Evolutionary conservation across 2,888 invertebrate species (phyloP).

Genomic region (Eilema griseolum): DNA sequence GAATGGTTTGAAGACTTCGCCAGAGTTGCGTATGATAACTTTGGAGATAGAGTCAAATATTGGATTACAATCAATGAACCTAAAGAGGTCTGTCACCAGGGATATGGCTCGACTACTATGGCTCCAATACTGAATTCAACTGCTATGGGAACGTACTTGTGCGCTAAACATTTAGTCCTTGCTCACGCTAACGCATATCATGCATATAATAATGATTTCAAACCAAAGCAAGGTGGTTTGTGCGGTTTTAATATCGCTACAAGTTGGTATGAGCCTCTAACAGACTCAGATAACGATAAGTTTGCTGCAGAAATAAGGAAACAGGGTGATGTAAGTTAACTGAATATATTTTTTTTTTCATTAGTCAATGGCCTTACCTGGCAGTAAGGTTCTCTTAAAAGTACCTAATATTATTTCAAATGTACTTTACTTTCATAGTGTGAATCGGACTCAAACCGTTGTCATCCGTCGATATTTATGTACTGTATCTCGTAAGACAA

Average conservation of each 20-base stretch:
- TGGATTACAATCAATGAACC: conserved; percentile 88
- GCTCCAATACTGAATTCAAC: conserved; percentile 68
- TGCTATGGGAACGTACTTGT: conserved; percentile 79
- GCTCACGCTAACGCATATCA: conserved; percentile 84
- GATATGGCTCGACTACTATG: conserved; percentile 69
- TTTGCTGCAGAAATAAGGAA: conserved; percentile 56
- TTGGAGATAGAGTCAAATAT: conserved; percentile 79
- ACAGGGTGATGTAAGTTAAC: conserved; percentile 33
- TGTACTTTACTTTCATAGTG: too few relatives aligned
- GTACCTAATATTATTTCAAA: too few relatives aligned
- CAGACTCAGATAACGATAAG: conserved; percentile 57
- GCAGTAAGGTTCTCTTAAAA: too few relatives aligned
- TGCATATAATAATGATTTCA: conserved; percentile 68
- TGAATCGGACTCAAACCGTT: too few relatives aligned
- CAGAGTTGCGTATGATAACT: conserved; percentile 67
- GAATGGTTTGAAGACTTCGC: conserved; percentile 81
- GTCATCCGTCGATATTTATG: too few relatives aligned
- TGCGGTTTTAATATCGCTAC: conserved; percentile 40
- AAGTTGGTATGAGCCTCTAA: conserved; percentile 52
- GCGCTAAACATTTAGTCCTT: conserved; percentile 76
- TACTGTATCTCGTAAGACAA: too few relatives aligned
- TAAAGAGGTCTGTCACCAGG: conserved; percentile 62
- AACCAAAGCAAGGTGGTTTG: conserved; percentile 50
- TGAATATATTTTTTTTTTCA: too few relatives aligned
- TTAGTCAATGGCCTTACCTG: too few relatives aligned